Conservation (phyloP, 1,140 invertebrate genomes). For the Diachasmimorpha longicaudata region DNA sequence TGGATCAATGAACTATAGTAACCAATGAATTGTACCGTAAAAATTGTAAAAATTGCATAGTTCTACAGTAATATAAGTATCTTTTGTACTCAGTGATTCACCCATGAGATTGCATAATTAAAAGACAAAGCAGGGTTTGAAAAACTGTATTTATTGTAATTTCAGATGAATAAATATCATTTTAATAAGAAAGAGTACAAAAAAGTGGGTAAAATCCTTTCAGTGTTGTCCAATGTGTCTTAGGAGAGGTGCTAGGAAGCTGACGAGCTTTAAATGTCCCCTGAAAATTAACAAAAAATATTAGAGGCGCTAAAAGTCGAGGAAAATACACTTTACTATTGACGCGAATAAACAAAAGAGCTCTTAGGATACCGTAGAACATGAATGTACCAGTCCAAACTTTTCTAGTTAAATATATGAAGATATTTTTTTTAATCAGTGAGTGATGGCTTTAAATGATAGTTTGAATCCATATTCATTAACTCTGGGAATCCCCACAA, state of each 20-base stretch:
- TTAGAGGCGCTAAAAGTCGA: neutral
- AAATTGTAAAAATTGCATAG: conserved; percentile 25
- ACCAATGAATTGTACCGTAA: conserved; percentile 9
- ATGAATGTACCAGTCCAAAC: no score
- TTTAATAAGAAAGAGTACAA: conserved; percentile 24
- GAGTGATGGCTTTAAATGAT: no score
- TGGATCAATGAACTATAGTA: neutral
- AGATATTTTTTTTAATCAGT: no score
- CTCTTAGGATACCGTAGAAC: no score
- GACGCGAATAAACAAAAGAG: no score
- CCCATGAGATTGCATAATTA: neutral
- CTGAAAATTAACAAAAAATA: conserved; percentile 37
- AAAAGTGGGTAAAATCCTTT: neutral
- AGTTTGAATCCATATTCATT: no score
- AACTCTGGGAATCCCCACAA: no score
- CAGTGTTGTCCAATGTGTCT: conserved; percentile 35
- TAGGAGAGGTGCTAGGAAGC: conserved; percentile 48
- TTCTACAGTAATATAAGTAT: neutral
- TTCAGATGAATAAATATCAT: conserved; percentile 34
- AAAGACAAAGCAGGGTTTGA: neutral
- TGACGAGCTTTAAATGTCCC: conserved; percentile 41
- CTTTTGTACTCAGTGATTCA: neutral
- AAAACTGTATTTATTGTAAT: conserved; percentile 24
- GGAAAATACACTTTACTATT: no score
- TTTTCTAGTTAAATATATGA: no score